Evolutionary conservation across 2,888 invertebrate genomes (phyloP).

Genomic region (Tetropium fuscum): DNA sequence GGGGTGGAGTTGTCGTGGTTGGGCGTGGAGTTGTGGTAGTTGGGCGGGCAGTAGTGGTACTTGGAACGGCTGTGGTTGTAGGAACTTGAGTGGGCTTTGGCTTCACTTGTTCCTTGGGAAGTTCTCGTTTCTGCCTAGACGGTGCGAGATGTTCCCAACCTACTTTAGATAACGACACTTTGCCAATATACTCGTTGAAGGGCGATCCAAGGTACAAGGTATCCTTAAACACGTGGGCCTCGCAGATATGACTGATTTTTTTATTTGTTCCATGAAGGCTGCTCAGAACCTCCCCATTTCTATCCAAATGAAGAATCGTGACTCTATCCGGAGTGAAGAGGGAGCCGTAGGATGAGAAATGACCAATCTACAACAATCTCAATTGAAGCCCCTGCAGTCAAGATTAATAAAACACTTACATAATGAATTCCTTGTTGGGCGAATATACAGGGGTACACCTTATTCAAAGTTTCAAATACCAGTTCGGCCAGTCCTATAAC

Average conservation of each 20-base stretch:
- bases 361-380: conserved; percentile 71
- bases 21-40: conserved; percentile 48
- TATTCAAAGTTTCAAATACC: conserved; percentile 74
- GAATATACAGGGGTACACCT: conserved; percentile 74
- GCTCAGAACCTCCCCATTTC: conserved; percentile 79
- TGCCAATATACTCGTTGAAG: conserved; percentile 74
- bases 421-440: conserved; percentile 73
- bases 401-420: conserved; percentile 64
- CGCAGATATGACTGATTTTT: conserved; percentile 70
- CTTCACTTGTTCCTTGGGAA: conserved; percentile 27
- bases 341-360: conserved; percentile 68
- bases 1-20: conserved; percentile 24
- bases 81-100: conserved; percentile 33
- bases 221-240: conserved; percentile 75
- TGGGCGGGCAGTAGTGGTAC: conserved; percentile 25
- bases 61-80: conserved; percentile 27
- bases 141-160: conserved; percentile 58
- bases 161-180: conserved; percentile 71
- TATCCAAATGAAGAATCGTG: conserved; percentile 76
- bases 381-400: no score
- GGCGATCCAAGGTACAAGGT: conserved; percentile 78
- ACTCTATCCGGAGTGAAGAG: conserved; percentile 64
- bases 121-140: conserved; percentile 33
- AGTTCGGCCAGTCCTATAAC: conserved; percentile 71
- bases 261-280: conserved; percentile 74